Conservation (phyloP, 2,113 vertebrate genomes). For the Scophthalmus maximus region DNA sequence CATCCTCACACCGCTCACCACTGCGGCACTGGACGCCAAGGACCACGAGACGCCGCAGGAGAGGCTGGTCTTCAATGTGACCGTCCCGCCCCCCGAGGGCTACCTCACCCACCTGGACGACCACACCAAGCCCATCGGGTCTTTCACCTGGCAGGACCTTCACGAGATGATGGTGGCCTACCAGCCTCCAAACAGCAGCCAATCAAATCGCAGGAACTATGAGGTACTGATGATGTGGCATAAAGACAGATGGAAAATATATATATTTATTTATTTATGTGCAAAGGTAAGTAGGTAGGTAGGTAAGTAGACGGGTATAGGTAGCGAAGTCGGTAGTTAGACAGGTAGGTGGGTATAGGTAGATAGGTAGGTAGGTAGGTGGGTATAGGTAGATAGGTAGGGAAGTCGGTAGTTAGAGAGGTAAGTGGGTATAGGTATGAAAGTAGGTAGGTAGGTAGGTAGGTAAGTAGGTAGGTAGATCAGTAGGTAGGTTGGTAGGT, state of each 20-base stretch:
- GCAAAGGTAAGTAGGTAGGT: too few species aligned
- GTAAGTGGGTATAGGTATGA: too few species aligned
- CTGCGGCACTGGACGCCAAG: conserved; percentile 73
- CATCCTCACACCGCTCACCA: conserved; percentile 78
- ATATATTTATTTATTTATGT: too few species aligned
- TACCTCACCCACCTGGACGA: conserved; percentile 81
- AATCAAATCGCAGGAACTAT: conserved; percentile 78
- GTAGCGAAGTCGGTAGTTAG: too few species aligned
- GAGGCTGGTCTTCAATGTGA: conserved; percentile 74
- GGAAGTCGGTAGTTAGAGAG: too few species aligned
- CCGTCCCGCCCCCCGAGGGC: conserved; percentile 53
- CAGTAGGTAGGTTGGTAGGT: too few species aligned
- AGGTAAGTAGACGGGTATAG: too few species aligned
- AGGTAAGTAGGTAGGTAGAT: too few species aligned
- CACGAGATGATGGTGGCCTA: conserved; percentile 84
- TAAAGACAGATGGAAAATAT: not conserved
- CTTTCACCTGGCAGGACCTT: conserved; percentile 83
- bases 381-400: too few species aligned
- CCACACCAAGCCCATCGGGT: conserved; percentile 67
- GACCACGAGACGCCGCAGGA: conserved; percentile 76
- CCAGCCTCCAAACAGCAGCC: conserved; percentile 84
- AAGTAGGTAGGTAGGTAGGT: too few species aligned
- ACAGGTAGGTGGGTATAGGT: too few species aligned
- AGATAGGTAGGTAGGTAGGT: too few species aligned
- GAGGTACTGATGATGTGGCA: conserved; percentile 74